phyloP scores from a whole-genome alignment of 2,113 vertebrate genomes.

The Blennius ocellaris region DNA sequence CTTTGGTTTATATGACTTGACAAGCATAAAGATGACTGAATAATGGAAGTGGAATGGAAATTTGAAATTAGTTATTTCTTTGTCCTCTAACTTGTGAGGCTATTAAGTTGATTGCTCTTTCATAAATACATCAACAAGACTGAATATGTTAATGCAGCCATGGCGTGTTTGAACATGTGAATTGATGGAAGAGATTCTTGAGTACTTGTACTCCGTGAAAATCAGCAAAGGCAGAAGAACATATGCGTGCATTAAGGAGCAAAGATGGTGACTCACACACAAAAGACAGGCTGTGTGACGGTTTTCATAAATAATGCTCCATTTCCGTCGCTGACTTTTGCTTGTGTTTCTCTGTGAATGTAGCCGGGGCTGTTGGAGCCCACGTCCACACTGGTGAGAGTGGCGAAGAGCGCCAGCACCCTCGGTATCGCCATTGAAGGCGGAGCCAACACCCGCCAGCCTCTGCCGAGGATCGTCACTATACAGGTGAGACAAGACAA shows the following conservation, averaged over 20 bases:
- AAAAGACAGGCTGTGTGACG: background rate
- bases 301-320: background rate
- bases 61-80: background rate
- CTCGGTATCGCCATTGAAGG: constrained; percentile 98
- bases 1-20: background rate
- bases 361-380: constrained; percentile 95
- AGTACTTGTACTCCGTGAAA: constrained; percentile 10
- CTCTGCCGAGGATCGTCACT: constrained; percentile 95
- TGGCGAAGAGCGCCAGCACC: constrained; percentile 92
- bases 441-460: constrained; percentile 96
- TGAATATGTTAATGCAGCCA: background rate
- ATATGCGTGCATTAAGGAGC: background rate
- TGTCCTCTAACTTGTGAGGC: constrained; percentile 17
- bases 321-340: no score
- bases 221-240: constrained; percentile 7
- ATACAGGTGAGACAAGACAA: constrained; percentile 97
- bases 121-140: constrained; percentile 1
- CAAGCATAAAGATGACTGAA: background rate
- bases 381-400: constrained; percentile 90
- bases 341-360: background rate
- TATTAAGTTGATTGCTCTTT: constrained; percentile 7
- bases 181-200: background rate
- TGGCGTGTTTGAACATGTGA: constrained; percentile 15
- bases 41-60: background rate
- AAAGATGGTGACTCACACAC: background rate